Conservation (phyloP, 2,113 vertebrate species). For the Trematocara zebra region DNA sequence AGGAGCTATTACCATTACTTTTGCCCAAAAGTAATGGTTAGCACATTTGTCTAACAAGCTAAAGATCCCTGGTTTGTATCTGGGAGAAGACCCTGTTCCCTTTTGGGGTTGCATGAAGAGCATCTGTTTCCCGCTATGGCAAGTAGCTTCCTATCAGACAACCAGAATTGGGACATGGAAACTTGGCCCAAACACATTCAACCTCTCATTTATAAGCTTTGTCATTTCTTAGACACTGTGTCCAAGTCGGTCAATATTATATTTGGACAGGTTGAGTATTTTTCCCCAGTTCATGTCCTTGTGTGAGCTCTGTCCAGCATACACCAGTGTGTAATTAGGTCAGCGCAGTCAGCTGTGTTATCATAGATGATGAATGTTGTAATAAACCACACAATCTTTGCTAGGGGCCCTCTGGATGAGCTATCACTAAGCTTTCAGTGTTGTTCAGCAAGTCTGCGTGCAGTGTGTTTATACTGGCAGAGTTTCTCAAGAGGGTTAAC, state of each 20-base stretch:
- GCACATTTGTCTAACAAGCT: neutral
- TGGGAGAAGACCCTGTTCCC: neutral
- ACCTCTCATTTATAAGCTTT: neutral
- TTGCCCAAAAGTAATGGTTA: neutral
- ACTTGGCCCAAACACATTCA: neutral
- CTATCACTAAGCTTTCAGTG: neutral
- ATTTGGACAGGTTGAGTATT: neutral
- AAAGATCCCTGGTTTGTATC: fast-evolving
- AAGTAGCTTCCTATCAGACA: neutral
- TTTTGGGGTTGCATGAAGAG: neutral
- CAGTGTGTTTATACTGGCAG: neutral
- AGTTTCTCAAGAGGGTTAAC: conserved; percentile 32
- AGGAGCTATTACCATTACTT: fast-evolving
- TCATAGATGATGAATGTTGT: neutral
- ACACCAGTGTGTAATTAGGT: conserved; percentile 9
- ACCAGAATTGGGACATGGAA: neutral
- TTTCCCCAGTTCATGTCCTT: neutral
- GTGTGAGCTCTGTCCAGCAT: conserved; percentile 8
- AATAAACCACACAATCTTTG: neutral
- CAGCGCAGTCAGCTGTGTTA: neutral
- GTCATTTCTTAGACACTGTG: neutral
- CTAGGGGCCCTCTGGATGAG: neutral
- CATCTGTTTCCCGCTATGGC: neutral
- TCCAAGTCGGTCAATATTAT: neutral
- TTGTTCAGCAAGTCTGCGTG: neutral